A percentile compares a stretch with the other conserved stretches of the same genome.
Evolutionary conservation across 2,888 invertebrate species (phyloP).

Genomic region (Spialia ferax): DNA sequence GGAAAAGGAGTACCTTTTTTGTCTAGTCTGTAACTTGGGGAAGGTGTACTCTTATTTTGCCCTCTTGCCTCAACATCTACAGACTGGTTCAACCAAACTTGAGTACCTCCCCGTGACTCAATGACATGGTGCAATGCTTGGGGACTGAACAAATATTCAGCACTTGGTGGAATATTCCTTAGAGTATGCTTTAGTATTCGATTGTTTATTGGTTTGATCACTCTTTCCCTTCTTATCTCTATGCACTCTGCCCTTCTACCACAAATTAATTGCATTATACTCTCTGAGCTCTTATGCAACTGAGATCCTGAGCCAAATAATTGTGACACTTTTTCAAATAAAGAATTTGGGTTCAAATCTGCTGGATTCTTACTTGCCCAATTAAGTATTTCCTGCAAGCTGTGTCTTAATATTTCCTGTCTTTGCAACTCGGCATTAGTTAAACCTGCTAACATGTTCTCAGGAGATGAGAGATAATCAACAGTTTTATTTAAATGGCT

Average conservation of each 20-base stretch:
- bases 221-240: no score
- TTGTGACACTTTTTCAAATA: not conserved
- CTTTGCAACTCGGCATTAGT: not conserved
- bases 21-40: not conserved
- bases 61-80: not conserved
- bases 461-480: not conserved
- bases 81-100: conserved; percentile 22
- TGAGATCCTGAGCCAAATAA: not conserved
- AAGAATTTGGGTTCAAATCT: not conserved
- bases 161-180: conserved; percentile 30
- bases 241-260: no score
- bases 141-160: conserved; percentile 32
- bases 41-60: not conserved
- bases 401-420: not conserved
- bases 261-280: no score
- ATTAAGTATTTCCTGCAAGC: not conserved
- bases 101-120: conserved; percentile 37
- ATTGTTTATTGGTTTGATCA: no score
- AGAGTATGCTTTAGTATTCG: conserved; percentile 12
- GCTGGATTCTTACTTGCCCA: not conserved
- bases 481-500: not conserved
- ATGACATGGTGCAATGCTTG: not conserved
- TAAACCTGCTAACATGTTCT: not conserved
- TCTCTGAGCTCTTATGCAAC: not conserved
- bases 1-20: not conserved